Conservation (phyloP, 2,888 invertebrate species). For the Lochmaea capreae region DNA sequence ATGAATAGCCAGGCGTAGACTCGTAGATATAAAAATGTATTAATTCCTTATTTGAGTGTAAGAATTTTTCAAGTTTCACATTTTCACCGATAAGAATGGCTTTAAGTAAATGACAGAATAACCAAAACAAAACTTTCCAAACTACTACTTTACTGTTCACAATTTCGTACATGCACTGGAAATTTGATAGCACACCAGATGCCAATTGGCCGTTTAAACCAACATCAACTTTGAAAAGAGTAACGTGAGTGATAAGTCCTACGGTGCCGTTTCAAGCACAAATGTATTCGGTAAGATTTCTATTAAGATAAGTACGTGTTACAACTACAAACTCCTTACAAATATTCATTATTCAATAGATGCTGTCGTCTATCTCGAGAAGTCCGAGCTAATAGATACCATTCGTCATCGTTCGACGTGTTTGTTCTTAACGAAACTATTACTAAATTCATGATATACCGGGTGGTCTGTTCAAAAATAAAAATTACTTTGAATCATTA, state of each 20-base stretch:
- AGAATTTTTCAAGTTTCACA: no score
- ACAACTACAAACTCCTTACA: constrained; percentile 23
- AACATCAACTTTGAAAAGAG: not conserved
- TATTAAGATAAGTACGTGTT: constrained; percentile 36
- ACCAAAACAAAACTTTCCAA: no score
- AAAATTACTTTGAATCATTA: no score
- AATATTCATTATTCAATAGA: constrained; percentile 33
- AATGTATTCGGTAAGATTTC: constrained; percentile 24
- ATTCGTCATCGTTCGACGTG: not conserved
- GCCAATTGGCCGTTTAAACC: not conserved
- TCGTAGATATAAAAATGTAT: no score
- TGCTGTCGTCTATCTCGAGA: constrained; percentile 23
- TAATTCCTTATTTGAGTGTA: no score
- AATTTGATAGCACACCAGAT: not conserved
- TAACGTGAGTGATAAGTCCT: not conserved
- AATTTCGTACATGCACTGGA: not conserved
- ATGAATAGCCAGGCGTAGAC: not conserved
- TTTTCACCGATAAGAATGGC: no score
- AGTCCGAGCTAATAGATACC: not conserved
- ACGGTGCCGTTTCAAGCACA: not conserved
- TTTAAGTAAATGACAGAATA: no score
- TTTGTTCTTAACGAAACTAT: constrained; percentile 6
- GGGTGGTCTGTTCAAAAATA: not conserved
- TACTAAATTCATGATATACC: not conserved
- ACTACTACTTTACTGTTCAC: no score